Evolutionary conservation across 2,797 vertebrate species (phyloP).

Genomic region (Hafferia zeledoni): DNA sequence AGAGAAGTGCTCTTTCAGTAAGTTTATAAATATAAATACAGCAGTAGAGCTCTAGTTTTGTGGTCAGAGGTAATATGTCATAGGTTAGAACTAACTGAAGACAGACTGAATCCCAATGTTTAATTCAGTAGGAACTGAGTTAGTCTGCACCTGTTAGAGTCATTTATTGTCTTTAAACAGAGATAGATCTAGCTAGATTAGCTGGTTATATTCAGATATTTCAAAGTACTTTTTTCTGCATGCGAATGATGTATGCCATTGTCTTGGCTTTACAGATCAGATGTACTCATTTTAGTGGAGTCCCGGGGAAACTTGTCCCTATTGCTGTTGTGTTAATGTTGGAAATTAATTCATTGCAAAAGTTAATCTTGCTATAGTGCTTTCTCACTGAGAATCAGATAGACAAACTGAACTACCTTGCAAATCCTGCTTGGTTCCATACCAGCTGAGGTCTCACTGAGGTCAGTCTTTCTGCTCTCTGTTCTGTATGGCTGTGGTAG

Average conservation of each 20-base stretch:
- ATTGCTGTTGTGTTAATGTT: background rate
- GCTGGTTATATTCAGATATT: background rate
- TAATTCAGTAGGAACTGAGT: background rate
- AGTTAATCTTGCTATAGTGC: background rate
- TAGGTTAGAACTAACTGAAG: background rate
- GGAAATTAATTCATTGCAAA: background rate
- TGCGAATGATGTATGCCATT: background rate
- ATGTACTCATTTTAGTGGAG: background rate
- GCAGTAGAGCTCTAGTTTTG: background rate
- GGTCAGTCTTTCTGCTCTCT: background rate
- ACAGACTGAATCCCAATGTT: background rate
- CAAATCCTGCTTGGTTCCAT: background rate
- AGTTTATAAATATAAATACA: background rate
- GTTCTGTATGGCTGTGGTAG: background rate
- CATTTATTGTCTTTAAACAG: background rate
- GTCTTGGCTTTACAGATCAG: background rate
- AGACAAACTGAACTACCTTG: background rate
- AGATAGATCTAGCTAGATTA: background rate
- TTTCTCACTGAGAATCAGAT: background rate
- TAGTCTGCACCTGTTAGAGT: background rate
- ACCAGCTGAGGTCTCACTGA: background rate
- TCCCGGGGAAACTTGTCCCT: background rate
- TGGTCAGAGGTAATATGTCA: background rate
- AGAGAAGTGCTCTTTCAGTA: background rate
- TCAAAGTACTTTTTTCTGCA: background rate